Evolutionary conservation across 2,113 vertebrate species (phyloP).

Genomic region (Sisor rabdophorus): DNA sequence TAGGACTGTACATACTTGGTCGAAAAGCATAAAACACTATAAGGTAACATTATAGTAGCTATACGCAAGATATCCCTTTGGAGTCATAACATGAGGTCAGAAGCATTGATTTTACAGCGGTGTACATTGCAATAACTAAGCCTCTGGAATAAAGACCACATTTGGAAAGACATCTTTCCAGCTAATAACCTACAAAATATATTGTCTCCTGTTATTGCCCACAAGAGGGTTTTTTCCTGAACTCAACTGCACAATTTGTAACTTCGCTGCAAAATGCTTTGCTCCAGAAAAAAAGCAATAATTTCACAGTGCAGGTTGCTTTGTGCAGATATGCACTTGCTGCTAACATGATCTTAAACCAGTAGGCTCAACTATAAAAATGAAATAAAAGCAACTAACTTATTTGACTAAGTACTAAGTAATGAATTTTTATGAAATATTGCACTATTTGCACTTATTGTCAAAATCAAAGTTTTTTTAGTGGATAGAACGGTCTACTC

Average conservation of each 20-base stretch:
- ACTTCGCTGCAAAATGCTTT: background rate
- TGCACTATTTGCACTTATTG: no score
- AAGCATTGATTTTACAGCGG: background rate
- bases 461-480: no score
- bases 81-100: constrained; percentile 8
- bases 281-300: background rate
- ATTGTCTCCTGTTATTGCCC: constrained; percentile 16
- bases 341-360: no score
- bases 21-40: background rate
- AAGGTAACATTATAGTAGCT: constrained; percentile 14
- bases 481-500: no score
- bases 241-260: background rate
- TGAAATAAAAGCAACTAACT: no score
- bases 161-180: constrained; percentile 18
- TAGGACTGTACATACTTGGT: constrained; percentile 8
- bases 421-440: no score
- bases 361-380: no score
- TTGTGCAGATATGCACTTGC: no score
- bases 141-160: constrained; percentile 11
- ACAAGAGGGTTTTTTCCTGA: constrained; percentile 16
- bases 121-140: constrained; percentile 31
- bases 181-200: constrained; percentile 29
- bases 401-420: no score
- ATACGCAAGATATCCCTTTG: constrained; percentile 9
- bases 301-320: background rate